Conservation (phyloP, 64 coral and sea anemone species). For the Catalaphyllia jardinei region DNA sequence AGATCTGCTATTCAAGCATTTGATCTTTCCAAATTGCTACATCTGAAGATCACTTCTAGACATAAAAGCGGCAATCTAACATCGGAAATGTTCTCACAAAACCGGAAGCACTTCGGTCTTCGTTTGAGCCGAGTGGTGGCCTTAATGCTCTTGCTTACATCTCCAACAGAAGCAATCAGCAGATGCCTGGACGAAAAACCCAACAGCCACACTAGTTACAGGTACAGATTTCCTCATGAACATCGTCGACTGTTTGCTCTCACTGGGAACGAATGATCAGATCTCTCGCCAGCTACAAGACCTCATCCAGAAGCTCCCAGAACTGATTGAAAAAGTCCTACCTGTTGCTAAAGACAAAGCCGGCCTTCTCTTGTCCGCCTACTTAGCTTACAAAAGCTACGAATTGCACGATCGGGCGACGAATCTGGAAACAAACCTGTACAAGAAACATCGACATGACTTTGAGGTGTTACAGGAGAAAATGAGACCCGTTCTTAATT, state of each 20-base stretch:
- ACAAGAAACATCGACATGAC: conserved; percentile 9
- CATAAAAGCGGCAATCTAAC: too few species aligned
- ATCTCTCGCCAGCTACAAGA: conserved; percentile 6
- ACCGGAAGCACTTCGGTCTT: not conserved
- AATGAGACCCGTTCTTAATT: conserved; percentile 1
- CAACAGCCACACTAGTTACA: too few species aligned
- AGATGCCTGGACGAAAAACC: not conserved
- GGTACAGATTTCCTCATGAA: too few species aligned
- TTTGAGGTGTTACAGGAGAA: conserved; percentile 10
- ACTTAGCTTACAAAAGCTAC: conserved; percentile 12
- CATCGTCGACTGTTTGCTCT: too few species aligned
- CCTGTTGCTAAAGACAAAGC: conserved; percentile 17
- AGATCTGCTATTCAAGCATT: too few species aligned
- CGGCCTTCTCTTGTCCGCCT: conserved; percentile 7
- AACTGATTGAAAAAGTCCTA: conserved; percentile 7
- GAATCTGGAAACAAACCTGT: conserved; percentile 7
- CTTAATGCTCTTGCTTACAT: not conserved
- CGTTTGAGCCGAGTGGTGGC: not conserved
- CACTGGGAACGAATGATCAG: not conserved
- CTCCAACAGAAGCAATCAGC: not conserved
- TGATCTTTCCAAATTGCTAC: too few species aligned
- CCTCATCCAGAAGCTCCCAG: conserved; percentile 5
- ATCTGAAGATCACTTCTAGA: too few species aligned
- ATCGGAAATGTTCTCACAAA: conserved; percentile 8
- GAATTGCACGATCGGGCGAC: conserved; percentile 10